Evolutionary conservation across 1,140 invertebrate genomes (phyloP), one percentile per base, ranked within the genome.

Genomic region (Leptinotarsa defecta): DNA sequence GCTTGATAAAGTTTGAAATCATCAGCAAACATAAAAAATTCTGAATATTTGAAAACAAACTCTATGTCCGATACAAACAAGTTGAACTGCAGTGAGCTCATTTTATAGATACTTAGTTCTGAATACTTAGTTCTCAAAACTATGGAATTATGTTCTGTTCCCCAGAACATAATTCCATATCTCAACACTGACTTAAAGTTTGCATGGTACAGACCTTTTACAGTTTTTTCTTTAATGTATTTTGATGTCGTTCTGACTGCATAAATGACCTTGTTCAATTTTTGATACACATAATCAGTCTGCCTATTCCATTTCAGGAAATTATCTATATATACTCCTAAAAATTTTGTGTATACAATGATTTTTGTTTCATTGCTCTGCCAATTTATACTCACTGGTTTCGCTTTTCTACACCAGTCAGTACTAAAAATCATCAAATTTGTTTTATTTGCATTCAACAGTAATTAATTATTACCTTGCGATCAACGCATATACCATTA

Each of bases 91-190:
- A 24, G 24, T 27, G 27, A 5, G 27, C 5, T 4, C 24, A 65
- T 20, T 65, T 27, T 27, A 65, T 65, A 65, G 24, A 65, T 22
- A 22, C 20, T 22, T 22, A 22, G 20, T 22, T 22, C 20, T 22
- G n/a, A n/a, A 65, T 22, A 22, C 20, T 22, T 22, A 22, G 20
- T 22, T 22, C 20, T 22, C 20, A 22, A 22, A 22, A 22, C 20
- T 22, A 22, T 22, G 20, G 20, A 22, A 22, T 65, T 27, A 1
- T 13, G 20, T 65, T 20, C 63, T 22, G 20, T 65, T 65, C n/a
- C 63, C 63, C 63, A 65, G 63, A 17, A 65, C 13, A 65, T 20
- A 22, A 65, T 65, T 20, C 63, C n/a, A 19, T 65, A 65, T 27
- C 63, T 57, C 52, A 57, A 6, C 13, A 57, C 5, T n/a, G 2